phyloP scores from a whole-genome alignment of 2,797 vertebrate genomes.

The Anguilla obscura region DNA sequence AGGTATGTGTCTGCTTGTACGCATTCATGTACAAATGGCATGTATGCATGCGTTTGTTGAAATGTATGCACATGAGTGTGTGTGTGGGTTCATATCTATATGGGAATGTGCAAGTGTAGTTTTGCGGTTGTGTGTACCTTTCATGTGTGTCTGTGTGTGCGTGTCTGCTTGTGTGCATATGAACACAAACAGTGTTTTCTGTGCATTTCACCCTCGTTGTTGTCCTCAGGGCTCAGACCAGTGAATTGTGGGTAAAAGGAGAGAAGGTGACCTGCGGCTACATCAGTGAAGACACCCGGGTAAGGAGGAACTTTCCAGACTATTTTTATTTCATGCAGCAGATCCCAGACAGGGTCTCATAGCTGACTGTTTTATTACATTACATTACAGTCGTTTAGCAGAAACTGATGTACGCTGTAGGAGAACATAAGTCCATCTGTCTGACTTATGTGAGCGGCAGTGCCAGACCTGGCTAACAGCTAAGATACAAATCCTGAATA shows the following conservation, averaged over 20 bases:
- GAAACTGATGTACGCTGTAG: too few species aligned
- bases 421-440: too few species aligned
- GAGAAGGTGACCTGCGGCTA: constrained; percentile 98
- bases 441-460: too few species aligned
- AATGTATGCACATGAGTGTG: background rate
- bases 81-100: background rate
- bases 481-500: too few species aligned
- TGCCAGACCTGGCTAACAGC: too few species aligned
- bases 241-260: constrained; percentile 96
- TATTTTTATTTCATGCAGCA: background rate
- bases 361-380: background rate
- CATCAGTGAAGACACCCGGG: constrained; percentile 94
- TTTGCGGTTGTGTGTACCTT: background rate
- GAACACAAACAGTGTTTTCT: background rate
- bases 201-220: background rate
- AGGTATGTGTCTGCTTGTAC: background rate
- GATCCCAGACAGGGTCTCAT: background rate
- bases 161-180: constrained; percentile 29
- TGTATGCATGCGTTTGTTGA: background rate
- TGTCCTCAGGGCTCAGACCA: constrained; percentile 86
- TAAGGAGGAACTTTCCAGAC: constrained; percentile 59
- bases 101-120: background rate
- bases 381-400: too few species aligned
- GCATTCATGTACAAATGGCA: background rate
- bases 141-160: constrained; percentile 31